phyloP scores from a whole-genome alignment of 92 coral and sea anemone species.

The Umimayanthus chanpuru region DNA sequence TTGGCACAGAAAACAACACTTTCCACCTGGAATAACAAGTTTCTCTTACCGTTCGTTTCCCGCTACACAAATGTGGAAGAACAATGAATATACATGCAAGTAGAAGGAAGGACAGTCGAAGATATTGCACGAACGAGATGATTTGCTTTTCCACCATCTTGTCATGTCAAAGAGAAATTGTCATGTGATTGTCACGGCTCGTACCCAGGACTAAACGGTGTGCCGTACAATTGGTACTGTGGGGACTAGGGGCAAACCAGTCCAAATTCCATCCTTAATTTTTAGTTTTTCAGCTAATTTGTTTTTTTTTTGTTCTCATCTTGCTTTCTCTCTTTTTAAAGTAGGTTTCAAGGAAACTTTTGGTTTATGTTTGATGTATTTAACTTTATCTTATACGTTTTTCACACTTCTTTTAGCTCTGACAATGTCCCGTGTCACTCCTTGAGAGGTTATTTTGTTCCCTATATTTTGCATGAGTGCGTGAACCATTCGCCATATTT shows the following conservation, averaged over 20 bases:
- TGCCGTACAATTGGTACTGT: not conserved
- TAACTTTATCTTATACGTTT: too few relatives aligned
- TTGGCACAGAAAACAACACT: not conserved
- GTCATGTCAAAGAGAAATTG: not conserved
- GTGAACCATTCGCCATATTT: conserved; percentile 15
- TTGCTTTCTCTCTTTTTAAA: too few relatives aligned
- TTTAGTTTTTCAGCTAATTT: not conserved
- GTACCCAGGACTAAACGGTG: conserved; percentile 2
- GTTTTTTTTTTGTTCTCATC: too few relatives aligned
- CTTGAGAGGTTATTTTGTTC: not conserved
- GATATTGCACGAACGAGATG: not conserved
- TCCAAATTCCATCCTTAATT: too few relatives aligned
- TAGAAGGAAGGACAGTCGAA: not conserved
- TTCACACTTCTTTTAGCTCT: not conserved
- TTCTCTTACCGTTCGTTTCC: conserved; percentile 17
- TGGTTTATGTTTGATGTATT: not conserved
- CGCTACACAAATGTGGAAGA: conserved; percentile 3
- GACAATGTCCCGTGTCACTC: not conserved
- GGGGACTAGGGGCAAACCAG: not conserved
- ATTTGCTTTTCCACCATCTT: conserved; percentile 9
- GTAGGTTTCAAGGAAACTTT: not conserved
- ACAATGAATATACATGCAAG: not conserved
- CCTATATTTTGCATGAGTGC: too few relatives aligned
- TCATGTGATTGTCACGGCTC: conserved; percentile 33
- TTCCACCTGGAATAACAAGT: not conserved